These are phyloP conservation scores for Platyscelio sp. DNA, from an alignment of 2,888 invertebrate genomes.

Conservation along the genomic window DNA sequence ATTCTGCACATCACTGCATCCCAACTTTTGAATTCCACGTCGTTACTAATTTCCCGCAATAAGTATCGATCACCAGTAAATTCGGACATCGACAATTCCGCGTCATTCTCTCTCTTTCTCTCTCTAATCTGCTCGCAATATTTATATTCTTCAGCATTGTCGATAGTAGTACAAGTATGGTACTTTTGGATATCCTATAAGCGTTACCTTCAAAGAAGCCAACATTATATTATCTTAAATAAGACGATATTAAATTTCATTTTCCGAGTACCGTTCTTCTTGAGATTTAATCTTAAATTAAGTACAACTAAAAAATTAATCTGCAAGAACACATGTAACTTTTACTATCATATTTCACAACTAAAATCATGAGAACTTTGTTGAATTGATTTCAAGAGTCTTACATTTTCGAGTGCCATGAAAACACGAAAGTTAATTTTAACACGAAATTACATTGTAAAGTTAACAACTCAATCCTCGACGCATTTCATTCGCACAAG, in stretches of 20 bases:
- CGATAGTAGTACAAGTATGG: too few relatives aligned
- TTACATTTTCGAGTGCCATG: constrained; percentile 41
- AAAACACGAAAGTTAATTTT: constrained; percentile 59
- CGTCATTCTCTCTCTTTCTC: too few relatives aligned
- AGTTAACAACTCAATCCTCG: constrained; percentile 55
- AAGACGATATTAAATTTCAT: too few relatives aligned
- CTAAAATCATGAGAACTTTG: constrained; percentile 44
- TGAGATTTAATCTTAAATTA: too few relatives aligned
- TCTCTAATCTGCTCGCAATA: too few relatives aligned
- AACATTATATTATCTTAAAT: too few relatives aligned
- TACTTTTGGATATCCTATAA: too few relatives aligned
- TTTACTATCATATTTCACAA: constrained; percentile 37
- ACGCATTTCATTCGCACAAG: constrained; percentile 40
- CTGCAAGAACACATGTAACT: constrained; percentile 41
- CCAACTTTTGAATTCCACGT: constrained; percentile 44
- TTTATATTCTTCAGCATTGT: too few relatives aligned
- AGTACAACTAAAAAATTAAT: constrained; percentile 52
- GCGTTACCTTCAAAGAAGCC: too few relatives aligned
- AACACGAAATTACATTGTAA: constrained; percentile 48
- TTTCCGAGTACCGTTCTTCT: too few relatives aligned
- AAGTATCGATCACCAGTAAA: constrained; percentile 29
- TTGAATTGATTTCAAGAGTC: constrained; percentile 51
- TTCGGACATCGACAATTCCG: neutral
- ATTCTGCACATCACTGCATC: constrained; percentile 44
- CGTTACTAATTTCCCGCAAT: constrained; percentile 44